phyloP scores from a whole-genome alignment of 2,113 vertebrate species.

The Sterna hirundo region DNA sequence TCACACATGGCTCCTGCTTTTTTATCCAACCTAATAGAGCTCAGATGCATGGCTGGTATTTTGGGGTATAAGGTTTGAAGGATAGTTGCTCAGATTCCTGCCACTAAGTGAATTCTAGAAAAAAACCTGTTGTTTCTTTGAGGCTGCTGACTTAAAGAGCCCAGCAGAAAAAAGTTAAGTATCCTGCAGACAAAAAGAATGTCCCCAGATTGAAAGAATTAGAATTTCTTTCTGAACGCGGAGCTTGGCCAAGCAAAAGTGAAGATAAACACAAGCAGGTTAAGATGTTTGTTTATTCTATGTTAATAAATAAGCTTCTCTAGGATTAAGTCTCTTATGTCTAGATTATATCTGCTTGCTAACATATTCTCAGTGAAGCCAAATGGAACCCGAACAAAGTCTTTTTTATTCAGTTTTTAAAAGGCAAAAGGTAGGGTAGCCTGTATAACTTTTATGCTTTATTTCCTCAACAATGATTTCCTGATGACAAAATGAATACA shows the following conservation, averaged over 20 bases:
- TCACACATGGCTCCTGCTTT: not conserved
- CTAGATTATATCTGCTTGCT: slow-evolving; percentile 2
- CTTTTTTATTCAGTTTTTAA: not conserved
- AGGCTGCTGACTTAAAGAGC: not conserved
- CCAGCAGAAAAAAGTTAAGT: not conserved
- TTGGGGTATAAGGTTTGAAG: not conserved
- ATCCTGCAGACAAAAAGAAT: not conserved
- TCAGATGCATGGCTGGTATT: not conserved
- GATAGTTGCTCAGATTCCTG: not conserved
- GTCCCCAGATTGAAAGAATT: not conserved
- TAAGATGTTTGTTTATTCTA: slow-evolving; percentile 26
- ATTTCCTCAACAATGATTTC: not conserved
- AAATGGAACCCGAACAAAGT: not conserved
- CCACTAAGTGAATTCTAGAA: slow-evolving; percentile 8
- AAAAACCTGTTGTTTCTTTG: not conserved
- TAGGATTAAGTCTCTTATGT: slow-evolving; percentile 19
- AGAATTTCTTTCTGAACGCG: not conserved
- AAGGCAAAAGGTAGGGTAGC: not conserved
- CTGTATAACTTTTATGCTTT: not conserved
- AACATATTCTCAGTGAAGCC: not conserved
- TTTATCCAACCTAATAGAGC: slow-evolving; percentile 11
- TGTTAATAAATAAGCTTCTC: slow-evolving; percentile 21
- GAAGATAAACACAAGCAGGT: slow-evolving; percentile 7
- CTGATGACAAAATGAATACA: not conserved
- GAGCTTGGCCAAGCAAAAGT: not conserved